Evolutionary conservation across 1,140 invertebrate genomes (phyloP).

Genomic region (Zaprionus vittiger): DNA sequence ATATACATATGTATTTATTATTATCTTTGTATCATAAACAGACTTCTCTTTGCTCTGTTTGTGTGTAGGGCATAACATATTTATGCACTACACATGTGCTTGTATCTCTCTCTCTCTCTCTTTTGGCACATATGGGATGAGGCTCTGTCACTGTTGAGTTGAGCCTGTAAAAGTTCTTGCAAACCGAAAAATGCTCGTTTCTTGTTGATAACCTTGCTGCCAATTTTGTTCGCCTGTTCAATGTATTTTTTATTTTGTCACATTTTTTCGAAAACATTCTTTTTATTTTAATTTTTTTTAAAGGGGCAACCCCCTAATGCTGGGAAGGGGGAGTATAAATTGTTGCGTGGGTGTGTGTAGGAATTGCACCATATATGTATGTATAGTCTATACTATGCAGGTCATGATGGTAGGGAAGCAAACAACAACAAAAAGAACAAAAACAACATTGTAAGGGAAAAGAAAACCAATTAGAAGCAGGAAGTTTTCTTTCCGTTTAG

Average conservation of each 20-base stretch:
- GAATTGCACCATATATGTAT: background rate
- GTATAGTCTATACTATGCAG: background rate
- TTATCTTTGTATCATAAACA: too few species aligned
- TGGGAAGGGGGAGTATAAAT: background rate
- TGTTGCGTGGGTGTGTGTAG: background rate
- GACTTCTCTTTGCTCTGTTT: too few species aligned
- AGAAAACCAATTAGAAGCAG: constrained; percentile 63
- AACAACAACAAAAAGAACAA: background rate
- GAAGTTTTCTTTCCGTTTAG: constrained; percentile 64
- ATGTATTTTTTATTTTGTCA: constrained; percentile 72
- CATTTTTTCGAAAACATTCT: constrained; percentile 55
- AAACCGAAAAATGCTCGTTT: constrained; percentile 14
- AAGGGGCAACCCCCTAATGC: background rate
- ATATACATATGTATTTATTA: too few species aligned
- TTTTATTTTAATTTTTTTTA: constrained; percentile 6
- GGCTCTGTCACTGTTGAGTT: background rate
- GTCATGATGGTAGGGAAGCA: constrained; percentile 25
- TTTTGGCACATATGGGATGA: background rate
- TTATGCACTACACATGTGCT: too few species aligned
- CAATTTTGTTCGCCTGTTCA: constrained; percentile 63
- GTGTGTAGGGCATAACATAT: too few species aligned
- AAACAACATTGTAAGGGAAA: constrained; percentile 4
- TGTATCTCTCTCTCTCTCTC: too few species aligned
- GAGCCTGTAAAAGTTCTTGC: background rate
- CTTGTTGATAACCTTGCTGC: constrained; percentile 34